phyloP scores from a whole-genome alignment of 1,140 invertebrate species.

The Tribolium castaneum region DNA sequence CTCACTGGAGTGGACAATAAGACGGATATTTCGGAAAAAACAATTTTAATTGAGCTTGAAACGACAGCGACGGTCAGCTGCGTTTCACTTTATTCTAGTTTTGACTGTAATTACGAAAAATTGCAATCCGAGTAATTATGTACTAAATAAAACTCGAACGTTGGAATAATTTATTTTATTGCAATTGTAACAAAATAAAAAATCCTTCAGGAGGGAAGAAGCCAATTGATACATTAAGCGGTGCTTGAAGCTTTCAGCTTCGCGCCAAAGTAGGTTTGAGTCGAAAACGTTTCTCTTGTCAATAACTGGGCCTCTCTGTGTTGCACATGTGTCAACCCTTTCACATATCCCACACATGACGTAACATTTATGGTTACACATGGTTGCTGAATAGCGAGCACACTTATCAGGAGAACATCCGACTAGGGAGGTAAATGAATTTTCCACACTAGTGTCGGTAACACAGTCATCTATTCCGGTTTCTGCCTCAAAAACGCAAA shows the following conservation, averaged over 20 bases:
- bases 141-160: too few relatives aligned
- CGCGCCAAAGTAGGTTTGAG: neutral
- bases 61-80: too few relatives aligned
- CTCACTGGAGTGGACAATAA: too few relatives aligned
- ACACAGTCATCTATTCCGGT: neutral
- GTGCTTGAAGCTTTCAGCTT: neutral
- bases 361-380: slow-evolving; percentile 60
- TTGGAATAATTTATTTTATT: too few relatives aligned
- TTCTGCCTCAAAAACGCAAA: neutral
- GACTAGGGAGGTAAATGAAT: neutral
- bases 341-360: slow-evolving; percentile 46
- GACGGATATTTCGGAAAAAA: too few relatives aligned
- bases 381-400: slow-evolving; percentile 60
- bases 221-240: neutral
- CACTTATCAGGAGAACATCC: slow-evolving; percentile 48
- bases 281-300: slow-evolving; percentile 2
- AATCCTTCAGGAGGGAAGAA: neutral
- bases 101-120: too few relatives aligned
- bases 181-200: too few relatives aligned
- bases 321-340: slow-evolving; percentile 8
- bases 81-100: too few relatives aligned
- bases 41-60: too few relatives aligned
- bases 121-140: too few relatives aligned
- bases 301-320: slow-evolving; percentile 1
- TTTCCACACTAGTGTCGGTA: neutral